Percentiles rank a stretch among this genome's conserved stretches.
phyloP scores from a whole-genome alignment of 23 tunicate genomes.

The Styela clava region DNA sequence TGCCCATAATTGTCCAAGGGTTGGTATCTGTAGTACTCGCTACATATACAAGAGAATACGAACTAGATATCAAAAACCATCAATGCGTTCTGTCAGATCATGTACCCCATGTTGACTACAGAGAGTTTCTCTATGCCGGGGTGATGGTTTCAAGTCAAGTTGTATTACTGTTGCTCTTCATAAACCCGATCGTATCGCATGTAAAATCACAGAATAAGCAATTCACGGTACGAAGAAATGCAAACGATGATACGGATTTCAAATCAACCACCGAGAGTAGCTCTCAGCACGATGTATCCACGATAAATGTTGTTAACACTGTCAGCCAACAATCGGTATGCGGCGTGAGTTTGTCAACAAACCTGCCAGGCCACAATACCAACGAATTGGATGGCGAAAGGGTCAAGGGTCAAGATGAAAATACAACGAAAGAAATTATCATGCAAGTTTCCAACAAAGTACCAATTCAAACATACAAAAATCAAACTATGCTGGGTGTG shows the following conservation, averaged over 20 bases:
- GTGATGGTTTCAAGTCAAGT: constrained; percentile 6
- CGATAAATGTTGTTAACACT: not conserved
- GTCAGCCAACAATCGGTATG: not conserved
- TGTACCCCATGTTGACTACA: not conserved
- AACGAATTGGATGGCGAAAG: constrained; percentile 1
- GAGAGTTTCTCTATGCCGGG: not conserved
- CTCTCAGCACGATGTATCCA: not conserved
- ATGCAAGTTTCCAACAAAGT: not conserved
- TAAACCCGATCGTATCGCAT: constrained; percentile 16
- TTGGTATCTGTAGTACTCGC: not conserved
- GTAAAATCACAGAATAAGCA: not conserved
- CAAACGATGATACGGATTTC: too few species aligned
- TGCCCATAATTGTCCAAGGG: constrained; percentile 12
- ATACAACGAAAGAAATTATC: not conserved
- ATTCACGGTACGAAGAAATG: not conserved
- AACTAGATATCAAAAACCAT: not conserved
- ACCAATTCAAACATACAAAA: too few species aligned
- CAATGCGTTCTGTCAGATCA: not conserved
- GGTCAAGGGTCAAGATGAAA: constrained; percentile 8
- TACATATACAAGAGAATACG: not conserved
- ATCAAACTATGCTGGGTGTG: not conserved
- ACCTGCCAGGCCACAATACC: too few species aligned
- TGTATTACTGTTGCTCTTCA: not conserved
- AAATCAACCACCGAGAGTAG: not conserved
- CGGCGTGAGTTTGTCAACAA: not conserved